Percentiles rank a stretch among this genome's conserved stretches.
Conservation (phyloP, 2,888 invertebrate genomes). For the Bibio marci region DNA sequence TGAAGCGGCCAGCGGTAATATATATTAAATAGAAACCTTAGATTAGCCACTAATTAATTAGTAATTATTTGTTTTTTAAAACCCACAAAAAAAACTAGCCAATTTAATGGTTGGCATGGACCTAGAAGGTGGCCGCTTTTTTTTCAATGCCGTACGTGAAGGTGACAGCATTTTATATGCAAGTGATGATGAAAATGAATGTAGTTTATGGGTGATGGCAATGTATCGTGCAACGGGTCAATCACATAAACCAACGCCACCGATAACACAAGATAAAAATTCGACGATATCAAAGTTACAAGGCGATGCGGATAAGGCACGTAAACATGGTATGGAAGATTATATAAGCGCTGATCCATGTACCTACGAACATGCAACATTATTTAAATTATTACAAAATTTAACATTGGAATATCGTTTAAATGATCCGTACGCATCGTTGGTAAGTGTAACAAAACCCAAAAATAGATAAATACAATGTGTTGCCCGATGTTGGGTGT, state of each 20-base stretch:
- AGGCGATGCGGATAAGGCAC: slow-evolving; percentile 59
- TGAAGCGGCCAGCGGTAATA: slow-evolving; percentile 83
- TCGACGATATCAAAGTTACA: slow-evolving; percentile 74
- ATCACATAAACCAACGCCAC: slow-evolving; percentile 96
- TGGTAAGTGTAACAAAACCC: slow-evolving; percentile 41
- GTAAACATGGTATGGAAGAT: slow-evolving; percentile 99
- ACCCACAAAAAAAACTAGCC: too few species aligned
- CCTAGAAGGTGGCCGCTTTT: slow-evolving; percentile 82
- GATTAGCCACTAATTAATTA: not conserved
- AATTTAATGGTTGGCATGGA: slow-evolving; percentile 89
- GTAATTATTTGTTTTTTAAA: not conserved
- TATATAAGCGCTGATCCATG: slow-evolving; percentile 98
- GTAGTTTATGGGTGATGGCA: slow-evolving; percentile 98
- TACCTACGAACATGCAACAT: slow-evolving; percentile 84
- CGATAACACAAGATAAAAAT: slow-evolving; percentile 70
- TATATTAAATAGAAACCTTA: slow-evolving; percentile 6
- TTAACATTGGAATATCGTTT: slow-evolving; percentile 88
- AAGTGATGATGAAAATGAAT: slow-evolving; percentile 93
- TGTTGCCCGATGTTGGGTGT: too few species aligned
- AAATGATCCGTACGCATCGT: slow-evolving; percentile 93
- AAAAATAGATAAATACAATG: too few species aligned
- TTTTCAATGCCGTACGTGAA: slow-evolving; percentile 97
- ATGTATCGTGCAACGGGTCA: slow-evolving; percentile 99
- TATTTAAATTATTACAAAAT: slow-evolving; percentile 85
- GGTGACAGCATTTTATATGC: slow-evolving; percentile 95